Conservation (phyloP, 2,888 invertebrate species). For the Drosophila siamana region DNA sequence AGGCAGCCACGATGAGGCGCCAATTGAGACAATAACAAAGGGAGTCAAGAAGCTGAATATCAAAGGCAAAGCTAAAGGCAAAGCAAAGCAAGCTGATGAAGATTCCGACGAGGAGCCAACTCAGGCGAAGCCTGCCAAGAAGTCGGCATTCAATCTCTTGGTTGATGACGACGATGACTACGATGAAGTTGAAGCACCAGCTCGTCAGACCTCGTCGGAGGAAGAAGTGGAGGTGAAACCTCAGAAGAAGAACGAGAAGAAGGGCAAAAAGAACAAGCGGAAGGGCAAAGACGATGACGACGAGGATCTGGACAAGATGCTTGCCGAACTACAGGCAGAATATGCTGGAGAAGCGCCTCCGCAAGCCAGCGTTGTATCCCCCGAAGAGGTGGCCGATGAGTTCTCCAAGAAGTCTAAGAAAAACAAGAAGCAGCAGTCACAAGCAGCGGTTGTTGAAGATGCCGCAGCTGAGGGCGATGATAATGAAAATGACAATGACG, state of each 20-base stretch:
- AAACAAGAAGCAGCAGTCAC: constrained; percentile 68
- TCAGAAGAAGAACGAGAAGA: constrained; percentile 86
- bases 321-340: constrained; percentile 91
- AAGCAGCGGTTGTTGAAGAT: constrained; percentile 27
- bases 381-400: constrained; percentile 85
- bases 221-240: constrained; percentile 85
- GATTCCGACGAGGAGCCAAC: constrained; percentile 83
- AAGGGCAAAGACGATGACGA: constrained; percentile 91
- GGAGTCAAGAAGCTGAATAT: constrained; percentile 88
- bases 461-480: constrained; percentile 83
- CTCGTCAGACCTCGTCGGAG: constrained; percentile 59
- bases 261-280: constrained; percentile 90
- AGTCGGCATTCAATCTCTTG: constrained; percentile 89
- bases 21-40: constrained; percentile 86
- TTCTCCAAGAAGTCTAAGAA: constrained; percentile 76
- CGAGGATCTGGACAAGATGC: constrained; percentile 92
- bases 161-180: constrained; percentile 87
- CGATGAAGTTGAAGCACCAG: constrained; percentile 54
- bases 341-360: constrained; percentile 90
- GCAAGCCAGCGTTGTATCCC: constrained; percentile 78
- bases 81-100: constrained; percentile 79
- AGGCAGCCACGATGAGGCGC: constrained; percentile 86
- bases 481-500: constrained; percentile 86
- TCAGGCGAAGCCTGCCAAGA: constrained; percentile 84
- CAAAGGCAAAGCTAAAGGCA: constrained; percentile 86